These are phyloP conservation scores for Synchiropus splendidus DNA, from an alignment of 2,113 vertebrate genomes.

Conservation along the genomic window DNA sequence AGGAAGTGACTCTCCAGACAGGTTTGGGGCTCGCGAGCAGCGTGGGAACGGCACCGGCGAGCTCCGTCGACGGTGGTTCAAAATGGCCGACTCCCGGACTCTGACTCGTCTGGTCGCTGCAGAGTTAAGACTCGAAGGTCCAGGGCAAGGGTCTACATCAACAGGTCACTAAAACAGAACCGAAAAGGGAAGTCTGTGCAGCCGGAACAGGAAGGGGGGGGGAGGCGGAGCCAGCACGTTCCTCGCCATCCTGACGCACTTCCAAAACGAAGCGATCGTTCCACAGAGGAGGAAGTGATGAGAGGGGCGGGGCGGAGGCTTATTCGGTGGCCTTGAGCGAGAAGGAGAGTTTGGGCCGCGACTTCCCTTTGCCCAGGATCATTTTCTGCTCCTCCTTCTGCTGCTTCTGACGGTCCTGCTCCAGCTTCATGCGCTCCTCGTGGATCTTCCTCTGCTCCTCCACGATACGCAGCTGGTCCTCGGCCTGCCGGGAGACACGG, in stretches of 20 bases:
- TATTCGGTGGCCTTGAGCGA: conserved; percentile 90
- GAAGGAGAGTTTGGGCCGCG: conserved; percentile 97
- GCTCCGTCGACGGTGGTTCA: too few species aligned
- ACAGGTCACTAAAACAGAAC: conserved; percentile 2
- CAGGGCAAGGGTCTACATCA: neutral
- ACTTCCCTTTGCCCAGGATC: conserved; percentile 98
- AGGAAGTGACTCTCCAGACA: conserved; percentile 15
- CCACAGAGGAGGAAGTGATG: conserved; percentile 64
- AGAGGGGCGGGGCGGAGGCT: conserved; percentile 26
- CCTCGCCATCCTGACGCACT: conserved; percentile 66
- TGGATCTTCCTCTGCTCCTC: conserved; percentile 99
- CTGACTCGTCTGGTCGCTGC: neutral
- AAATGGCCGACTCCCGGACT: conserved; percentile 14
- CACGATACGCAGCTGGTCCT: conserved; percentile 99
- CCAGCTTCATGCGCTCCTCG: conserved; percentile 98
- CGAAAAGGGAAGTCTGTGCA: conserved; percentile 26
- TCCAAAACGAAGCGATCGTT: conserved; percentile 94
- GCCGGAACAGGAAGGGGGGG: neutral
- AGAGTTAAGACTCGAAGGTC: too few species aligned
- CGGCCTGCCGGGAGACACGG: conserved; percentile 67
- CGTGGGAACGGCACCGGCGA: too few species aligned
- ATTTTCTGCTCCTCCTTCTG: conserved; percentile 99
- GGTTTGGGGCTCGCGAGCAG: too few species aligned
- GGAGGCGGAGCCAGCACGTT: conserved; percentile 15
- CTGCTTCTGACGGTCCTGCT: conserved; percentile 95